phyloP scores from a whole-genome alignment of 2,888 invertebrate species.

The Poecilobothrus nobilitatus region DNA sequence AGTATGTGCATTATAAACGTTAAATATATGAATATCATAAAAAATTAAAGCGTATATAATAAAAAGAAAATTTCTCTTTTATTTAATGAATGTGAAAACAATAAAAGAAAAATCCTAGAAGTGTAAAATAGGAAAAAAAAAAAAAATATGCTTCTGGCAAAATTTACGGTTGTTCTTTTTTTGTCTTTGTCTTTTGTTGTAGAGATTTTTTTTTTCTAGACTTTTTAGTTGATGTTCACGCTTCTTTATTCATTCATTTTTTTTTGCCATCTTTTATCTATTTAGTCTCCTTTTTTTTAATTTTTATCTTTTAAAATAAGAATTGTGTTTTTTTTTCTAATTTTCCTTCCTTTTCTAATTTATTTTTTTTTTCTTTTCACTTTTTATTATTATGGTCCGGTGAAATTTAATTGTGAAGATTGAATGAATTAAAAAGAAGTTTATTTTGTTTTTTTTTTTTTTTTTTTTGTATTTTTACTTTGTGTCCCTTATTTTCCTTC shows the following conservation, averaged over 20 bases:
- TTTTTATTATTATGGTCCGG: slow-evolving; percentile 1
- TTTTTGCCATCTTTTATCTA: no score
- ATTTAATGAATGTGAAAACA: no score
- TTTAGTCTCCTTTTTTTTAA: background rate
- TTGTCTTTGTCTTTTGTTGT: background rate
- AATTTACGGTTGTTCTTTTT: background rate
- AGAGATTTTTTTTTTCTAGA: background rate
- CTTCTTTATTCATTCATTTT: background rate
- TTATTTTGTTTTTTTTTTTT: background rate
- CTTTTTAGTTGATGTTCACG: background rate
- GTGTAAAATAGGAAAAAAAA: background rate
- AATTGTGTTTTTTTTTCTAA: background rate
- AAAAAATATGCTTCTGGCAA: background rate
- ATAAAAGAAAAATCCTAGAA: no score
- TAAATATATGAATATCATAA: no score
- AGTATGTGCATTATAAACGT: no score
- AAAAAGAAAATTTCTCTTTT: no score
- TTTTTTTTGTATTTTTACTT: no score
- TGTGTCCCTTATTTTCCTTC: background rate
- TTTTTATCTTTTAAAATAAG: background rate
- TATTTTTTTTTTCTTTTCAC: background rate
- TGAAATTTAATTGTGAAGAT: slow-evolving; percentile 3
- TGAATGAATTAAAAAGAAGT: slow-evolving; percentile 1
- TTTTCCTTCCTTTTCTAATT: background rate
- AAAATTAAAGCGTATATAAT: no score